Percentiles rank a stretch among this genome's conserved stretches.
phyloP scores from a whole-genome alignment of 2,888 invertebrate genomes.

The Stenchaetothrips biformis region DNA sequence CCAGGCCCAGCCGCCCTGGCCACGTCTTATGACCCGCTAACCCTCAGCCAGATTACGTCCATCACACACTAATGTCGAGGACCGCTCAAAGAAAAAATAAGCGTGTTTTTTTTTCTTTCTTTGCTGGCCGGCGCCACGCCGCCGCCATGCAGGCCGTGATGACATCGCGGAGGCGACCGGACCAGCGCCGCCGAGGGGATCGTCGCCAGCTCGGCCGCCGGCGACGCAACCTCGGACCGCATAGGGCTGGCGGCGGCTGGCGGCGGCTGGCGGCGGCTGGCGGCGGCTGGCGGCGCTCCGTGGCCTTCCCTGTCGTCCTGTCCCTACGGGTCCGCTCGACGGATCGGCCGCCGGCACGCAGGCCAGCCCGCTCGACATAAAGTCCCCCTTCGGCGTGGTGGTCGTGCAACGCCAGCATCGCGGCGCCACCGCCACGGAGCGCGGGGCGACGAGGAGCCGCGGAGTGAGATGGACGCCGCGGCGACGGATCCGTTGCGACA shows the following conservation, averaged over 20 bases:
- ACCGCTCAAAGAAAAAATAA: slow-evolving; percentile 28
- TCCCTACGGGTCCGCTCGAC: too few species aligned
- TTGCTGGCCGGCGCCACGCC: neutral
- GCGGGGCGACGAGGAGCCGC: too few species aligned
- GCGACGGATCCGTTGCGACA: too few species aligned
- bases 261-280: slow-evolving; percentile 10
- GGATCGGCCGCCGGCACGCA: too few species aligned
- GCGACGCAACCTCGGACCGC: slow-evolving; percentile 8
- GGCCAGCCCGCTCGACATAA: too few species aligned
- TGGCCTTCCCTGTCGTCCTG: too few species aligned
- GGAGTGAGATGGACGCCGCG: too few species aligned
- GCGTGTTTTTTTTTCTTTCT: neutral
- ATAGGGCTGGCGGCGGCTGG: slow-evolving; percentile 7
- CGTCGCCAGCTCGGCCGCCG: slow-evolving; percentile 20
- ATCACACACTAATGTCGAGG: too few species aligned
- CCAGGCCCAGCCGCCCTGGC: neutral
- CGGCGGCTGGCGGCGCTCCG: slow-evolving; percentile 13
- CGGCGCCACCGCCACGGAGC: too few species aligned
- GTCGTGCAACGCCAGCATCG: too few species aligned
- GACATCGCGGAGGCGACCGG: slow-evolving; percentile 30
- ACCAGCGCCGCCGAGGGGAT: neutral
- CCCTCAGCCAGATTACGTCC: neutral
- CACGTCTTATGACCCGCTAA: neutral
- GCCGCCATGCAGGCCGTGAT: slow-evolving; percentile 25
- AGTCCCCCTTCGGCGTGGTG: too few species aligned